phyloP scores from a whole-genome alignment of 1,140 invertebrate genomes.

The Drosophila yakuba region DNA sequence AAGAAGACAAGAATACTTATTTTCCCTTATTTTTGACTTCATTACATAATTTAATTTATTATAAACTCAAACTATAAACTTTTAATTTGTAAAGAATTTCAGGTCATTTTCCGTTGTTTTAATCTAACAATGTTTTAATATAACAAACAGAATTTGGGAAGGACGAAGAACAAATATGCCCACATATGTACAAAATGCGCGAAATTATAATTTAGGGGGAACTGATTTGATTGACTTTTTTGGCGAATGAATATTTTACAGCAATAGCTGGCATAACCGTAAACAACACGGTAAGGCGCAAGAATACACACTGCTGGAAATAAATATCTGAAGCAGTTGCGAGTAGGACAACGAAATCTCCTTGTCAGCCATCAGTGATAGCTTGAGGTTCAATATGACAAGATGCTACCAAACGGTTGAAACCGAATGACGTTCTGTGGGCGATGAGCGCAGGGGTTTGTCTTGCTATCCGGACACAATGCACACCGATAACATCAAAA shows the following conservation, averaged over 20 bases:
- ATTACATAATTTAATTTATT: too few species aligned
- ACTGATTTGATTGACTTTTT: conserved; percentile 31
- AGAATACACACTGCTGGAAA: conserved; percentile 21
- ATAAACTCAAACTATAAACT: too few species aligned
- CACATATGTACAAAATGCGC: too few species aligned
- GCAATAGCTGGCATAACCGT: conserved; percentile 49
- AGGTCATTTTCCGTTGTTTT: too few species aligned
- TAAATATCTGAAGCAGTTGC: conserved; percentile 24
- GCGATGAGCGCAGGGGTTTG: conserved; percentile 7
- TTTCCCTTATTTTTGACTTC: too few species aligned
- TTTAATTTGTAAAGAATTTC: neutral
- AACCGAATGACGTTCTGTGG: neutral
- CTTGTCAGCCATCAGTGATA: conserved; percentile 13
- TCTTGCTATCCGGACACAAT: conserved; percentile 39
- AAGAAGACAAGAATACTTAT: conserved; percentile 7
- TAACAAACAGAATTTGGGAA: neutral
- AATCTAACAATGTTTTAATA: neutral
- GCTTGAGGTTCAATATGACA: conserved; percentile 26
- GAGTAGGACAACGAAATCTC: conserved; percentile 35
- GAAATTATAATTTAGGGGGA: too few species aligned
- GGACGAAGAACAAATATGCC: neutral
- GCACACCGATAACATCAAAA: conserved; percentile 71
- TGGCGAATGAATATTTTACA: conserved; percentile 72
- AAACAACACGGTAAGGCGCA: conserved; percentile 33
- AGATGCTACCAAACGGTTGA: neutral